Evolutionary conservation across 2,797 vertebrate genomes (phyloP), one percentile per base, ranked within the genome.

Genomic region (Centroberyx gerrardi): DNA sequence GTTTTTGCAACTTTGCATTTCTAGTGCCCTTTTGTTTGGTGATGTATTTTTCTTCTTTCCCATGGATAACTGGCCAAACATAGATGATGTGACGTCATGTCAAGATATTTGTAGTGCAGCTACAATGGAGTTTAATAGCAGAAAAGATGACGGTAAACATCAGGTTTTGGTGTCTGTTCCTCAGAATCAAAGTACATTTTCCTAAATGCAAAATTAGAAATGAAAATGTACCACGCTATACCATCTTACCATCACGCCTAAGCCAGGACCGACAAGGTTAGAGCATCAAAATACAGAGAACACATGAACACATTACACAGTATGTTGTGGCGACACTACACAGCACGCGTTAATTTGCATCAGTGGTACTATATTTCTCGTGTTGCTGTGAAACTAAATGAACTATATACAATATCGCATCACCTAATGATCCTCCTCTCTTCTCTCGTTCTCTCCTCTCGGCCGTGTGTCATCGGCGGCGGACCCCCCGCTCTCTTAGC

Each of bases 401-500:
- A 62, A 76, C 51, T 56, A 42, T 55, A 42, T 68, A 78, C 44
- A 54, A 52, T 74, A 10, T 66, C 53, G 18, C n/a, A 44, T 69
- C 68, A 51, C 70, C 31, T 62, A 76, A 74, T 48, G 3, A 54
- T 72, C 60, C 4, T 59, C 51, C 61, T 77, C 54, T 59, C 55
- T 27, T 75, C 54, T 72, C 68, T 67, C 49, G 63, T 80, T 68
- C 55, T 72, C 17, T 22, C 77, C 42, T 67, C 62, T 60, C 64
- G 70, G 78, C 56, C 60, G 42, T 72, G 60, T 70, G 67, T 84
- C 67, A 73, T 85, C 53, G 46, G 8, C 76, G 82, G 78, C 76
- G 77, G 78, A 77, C 77, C 76, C 80, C 83, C 82, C 70, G 82
- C 84, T 76, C 85, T 42, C 62, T 53, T 62, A 67, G 69, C 81